These are phyloP conservation scores for Aphidius colemani DNA, from an alignment of 2,888 invertebrate species.

Conservation along the genomic window DNA sequence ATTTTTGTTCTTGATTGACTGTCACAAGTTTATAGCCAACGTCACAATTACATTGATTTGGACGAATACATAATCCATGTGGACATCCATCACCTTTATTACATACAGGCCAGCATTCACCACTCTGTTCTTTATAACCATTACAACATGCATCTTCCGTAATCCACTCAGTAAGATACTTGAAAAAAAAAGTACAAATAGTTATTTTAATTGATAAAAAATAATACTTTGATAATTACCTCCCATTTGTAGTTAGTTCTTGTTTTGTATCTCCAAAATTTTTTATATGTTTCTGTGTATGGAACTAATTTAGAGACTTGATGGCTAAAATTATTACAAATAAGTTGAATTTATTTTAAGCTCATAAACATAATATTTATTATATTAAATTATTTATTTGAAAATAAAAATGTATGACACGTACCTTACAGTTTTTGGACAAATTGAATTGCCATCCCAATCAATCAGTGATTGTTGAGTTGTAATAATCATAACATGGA, in stretches of 20 bases:
- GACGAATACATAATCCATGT: slow-evolving; percentile 25
- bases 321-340: background rate
- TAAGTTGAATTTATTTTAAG: too few species aligned
- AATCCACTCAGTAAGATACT: slow-evolving; percentile 29
- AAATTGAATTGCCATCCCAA: slow-evolving; percentile 20
- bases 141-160: slow-evolving; percentile 28
- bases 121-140: slow-evolving; percentile 25
- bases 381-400: too few species aligned
- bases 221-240: slow-evolving; percentile 11
- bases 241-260: slow-evolving; percentile 24
- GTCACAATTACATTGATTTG: slow-evolving; percentile 29
- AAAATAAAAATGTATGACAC: slow-evolving; percentile 3
- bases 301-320: slow-evolving; percentile 21
- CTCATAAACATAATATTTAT: too few species aligned
- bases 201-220: background rate
- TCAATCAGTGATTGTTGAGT: background rate
- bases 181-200: slow-evolving; percentile 1
- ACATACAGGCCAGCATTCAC: slow-evolving; percentile 29
- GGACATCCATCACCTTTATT: slow-evolving; percentile 19
- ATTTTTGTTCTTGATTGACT: slow-evolving; percentile 33
- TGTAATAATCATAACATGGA: background rate
- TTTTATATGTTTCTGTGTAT: slow-evolving; percentile 25
- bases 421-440: slow-evolving; percentile 16
- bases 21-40: slow-evolving; percentile 21
- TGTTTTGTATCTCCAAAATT: slow-evolving; percentile 16